Percentiles rank a stretch among this genome's conserved stretches.
phyloP scores from a whole-genome alignment of 30 jellyfish, hydroid and myxozoan genomes.

The Hydractinia echinata region DNA sequence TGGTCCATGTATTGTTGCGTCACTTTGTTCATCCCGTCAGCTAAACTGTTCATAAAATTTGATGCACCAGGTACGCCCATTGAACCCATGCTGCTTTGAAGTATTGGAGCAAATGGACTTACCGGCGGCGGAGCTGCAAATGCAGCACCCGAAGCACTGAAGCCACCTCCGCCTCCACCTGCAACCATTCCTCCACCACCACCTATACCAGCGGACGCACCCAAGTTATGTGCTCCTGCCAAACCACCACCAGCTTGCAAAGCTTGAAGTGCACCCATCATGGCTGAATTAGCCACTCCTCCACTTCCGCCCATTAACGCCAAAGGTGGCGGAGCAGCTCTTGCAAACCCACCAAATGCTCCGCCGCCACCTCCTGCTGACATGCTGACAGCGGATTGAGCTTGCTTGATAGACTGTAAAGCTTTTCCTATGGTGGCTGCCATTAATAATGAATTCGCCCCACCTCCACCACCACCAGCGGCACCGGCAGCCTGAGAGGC shows the following conservation, averaged over 20 bases:
- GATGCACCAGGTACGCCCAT: conserved; percentile 76
- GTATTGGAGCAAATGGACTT: conserved; percentile 60
- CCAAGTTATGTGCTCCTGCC: conserved; percentile 9
- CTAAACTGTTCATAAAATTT: conserved; percentile 60
- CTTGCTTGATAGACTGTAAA: conserved; percentile 23
- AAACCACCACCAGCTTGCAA: conserved; percentile 16
- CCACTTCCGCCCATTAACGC: conserved; percentile 8
- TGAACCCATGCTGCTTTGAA: conserved; percentile 51
- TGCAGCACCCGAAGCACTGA: conserved; percentile 34
- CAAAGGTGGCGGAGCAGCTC: neutral
- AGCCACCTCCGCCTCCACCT: conserved; percentile 45
- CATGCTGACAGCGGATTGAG: conserved; percentile 12
- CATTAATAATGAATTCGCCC: conserved; percentile 5
- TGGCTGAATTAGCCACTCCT: neutral
- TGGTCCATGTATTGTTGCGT: conserved; percentile 57
- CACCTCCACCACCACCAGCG: conserved; percentile 27
- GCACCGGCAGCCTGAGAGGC: conserved; percentile 19
- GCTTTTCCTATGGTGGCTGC: conserved; percentile 30
- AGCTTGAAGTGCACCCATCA: conserved; percentile 22
- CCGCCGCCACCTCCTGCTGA: conserved; percentile 17
- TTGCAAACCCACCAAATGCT: conserved; percentile 12
- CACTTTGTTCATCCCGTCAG: conserved; percentile 89
- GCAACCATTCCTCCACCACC: conserved; percentile 37
- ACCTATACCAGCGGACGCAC: conserved; percentile 10
- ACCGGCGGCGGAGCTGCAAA: conserved; percentile 46